Conservation (phyloP, 2,888 invertebrate species). For the Rhorus exstirpatorius region DNA sequence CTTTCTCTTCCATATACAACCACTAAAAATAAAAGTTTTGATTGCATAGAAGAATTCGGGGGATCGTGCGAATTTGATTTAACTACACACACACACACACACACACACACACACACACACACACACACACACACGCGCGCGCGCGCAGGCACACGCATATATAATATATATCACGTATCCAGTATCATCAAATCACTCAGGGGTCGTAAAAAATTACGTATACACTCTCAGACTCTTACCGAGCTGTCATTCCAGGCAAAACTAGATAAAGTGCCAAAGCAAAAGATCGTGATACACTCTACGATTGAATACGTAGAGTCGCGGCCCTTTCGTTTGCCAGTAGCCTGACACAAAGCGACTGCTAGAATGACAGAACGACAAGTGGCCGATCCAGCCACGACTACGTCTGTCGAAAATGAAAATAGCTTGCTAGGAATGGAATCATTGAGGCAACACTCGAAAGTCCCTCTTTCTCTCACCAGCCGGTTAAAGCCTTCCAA, state of each 20-base stretch:
- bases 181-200: background rate
- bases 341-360: no score
- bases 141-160: no score
- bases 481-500: slow-evolving; percentile 46
- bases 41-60: slow-evolving; percentile 20
- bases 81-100: background rate
- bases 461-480: slow-evolving; percentile 5
- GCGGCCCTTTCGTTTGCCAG: background rate
- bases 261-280: no score
- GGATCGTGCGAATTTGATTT: slow-evolving; percentile 36
- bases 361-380: slow-evolving; percentile 46
- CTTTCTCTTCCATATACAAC: background rate
- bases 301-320: background rate
- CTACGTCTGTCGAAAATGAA: slow-evolving; percentile 65
- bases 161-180: slow-evolving; percentile 10
- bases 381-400: slow-evolving; percentile 51
- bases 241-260: no score
- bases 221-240: no score
- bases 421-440: slow-evolving; percentile 49
- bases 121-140: no score
- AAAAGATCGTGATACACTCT: background rate
- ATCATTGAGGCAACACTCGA: slow-evolving; percentile 67
- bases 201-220: background rate
- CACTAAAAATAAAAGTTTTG: slow-evolving; percentile 28
- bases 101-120: no score